Percentiles rank a stretch among this genome's conserved stretches.
phyloP scores from a whole-genome alignment of 2,113 vertebrate species.

The Pangasianodon hypophthalmus region DNA sequence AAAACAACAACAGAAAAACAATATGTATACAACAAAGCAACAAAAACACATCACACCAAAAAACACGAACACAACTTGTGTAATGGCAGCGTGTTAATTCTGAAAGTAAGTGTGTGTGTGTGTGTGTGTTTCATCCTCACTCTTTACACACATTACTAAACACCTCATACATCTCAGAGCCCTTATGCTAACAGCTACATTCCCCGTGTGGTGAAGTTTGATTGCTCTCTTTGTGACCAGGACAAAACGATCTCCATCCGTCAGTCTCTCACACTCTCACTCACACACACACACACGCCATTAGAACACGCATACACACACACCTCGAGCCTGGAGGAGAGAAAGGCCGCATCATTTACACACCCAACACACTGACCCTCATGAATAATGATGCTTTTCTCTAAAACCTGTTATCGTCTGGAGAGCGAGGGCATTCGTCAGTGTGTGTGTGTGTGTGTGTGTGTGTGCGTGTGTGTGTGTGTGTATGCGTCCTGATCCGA shows the following conservation, averaged over 20 bases:
- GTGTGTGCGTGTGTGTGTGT: slow-evolving; percentile 12
- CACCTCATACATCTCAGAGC: not conserved
- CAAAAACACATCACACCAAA: not conserved
- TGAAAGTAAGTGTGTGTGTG: not conserved
- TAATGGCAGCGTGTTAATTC: not conserved
- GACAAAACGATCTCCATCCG: slow-evolving; percentile 2
- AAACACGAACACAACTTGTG: not conserved
- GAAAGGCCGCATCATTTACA: slow-evolving; percentile 64
- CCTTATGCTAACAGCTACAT: slow-evolving; percentile 26
- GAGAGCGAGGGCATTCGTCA: slow-evolving; percentile 22
- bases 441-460: slow-evolving; percentile 6
- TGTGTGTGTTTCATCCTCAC: not conserved
- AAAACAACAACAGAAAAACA: not conserved
- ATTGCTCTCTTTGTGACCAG: slow-evolving; percentile 22
- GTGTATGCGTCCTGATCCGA: not conserved
- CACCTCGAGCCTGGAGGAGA: slow-evolving; percentile 55
- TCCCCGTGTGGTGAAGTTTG: not conserved
- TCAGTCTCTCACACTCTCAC: not conserved
- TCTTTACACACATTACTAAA: slow-evolving; percentile 10
- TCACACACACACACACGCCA: not conserved
- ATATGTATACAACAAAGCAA: not conserved
- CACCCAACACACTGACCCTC: slow-evolving; percentile 70
- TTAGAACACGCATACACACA: not conserved
- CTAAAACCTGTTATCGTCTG: slow-evolving; percentile 77
- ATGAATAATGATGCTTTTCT: slow-evolving; percentile 85